These are phyloP conservation scores for Eulemur rubriventer DNA, from an alignment of 2,797 vertebrate species.

Conservation along the genomic window DNA sequence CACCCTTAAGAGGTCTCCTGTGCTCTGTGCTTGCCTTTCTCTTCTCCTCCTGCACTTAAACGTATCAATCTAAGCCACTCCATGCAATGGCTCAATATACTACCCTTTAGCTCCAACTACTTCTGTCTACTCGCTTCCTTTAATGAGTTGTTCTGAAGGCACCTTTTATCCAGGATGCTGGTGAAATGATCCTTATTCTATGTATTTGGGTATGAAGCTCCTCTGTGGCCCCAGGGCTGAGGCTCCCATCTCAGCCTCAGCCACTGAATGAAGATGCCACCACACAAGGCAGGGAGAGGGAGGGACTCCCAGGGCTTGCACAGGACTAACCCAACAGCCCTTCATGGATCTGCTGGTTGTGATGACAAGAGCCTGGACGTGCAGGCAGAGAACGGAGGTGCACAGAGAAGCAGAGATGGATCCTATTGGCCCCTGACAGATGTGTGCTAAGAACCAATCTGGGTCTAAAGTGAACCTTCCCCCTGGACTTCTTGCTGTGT, in stretches of 20 bases:
- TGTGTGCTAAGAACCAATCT: too few relatives aligned
- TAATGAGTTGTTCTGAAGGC: not conserved
- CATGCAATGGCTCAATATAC: not conserved
- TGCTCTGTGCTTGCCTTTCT: not conserved
- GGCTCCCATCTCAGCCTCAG: not conserved
- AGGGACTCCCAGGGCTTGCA: not conserved
- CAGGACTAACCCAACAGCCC: not conserved
- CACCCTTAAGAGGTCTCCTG: not conserved
- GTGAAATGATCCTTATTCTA: not conserved
- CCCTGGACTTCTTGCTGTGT: not conserved
- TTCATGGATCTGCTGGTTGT: not conserved
- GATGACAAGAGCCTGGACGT: not conserved
- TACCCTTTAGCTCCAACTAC: not conserved
- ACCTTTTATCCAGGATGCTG: not conserved
- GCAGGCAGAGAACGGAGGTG: not conserved
- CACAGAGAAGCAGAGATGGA: not conserved
- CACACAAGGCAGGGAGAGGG: not conserved
- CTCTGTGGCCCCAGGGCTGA: not conserved
- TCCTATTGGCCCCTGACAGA: not conserved
- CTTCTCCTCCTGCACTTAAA: not conserved
- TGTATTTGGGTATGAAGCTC: not conserved
- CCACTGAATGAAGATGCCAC: fast-evolving
- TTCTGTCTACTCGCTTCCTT: too few relatives aligned
- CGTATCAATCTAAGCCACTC: not conserved
- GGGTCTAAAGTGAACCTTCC: not conserved